Conservation (phyloP, 2,888 invertebrate genomes). For the Euproctis similis region DNA sequence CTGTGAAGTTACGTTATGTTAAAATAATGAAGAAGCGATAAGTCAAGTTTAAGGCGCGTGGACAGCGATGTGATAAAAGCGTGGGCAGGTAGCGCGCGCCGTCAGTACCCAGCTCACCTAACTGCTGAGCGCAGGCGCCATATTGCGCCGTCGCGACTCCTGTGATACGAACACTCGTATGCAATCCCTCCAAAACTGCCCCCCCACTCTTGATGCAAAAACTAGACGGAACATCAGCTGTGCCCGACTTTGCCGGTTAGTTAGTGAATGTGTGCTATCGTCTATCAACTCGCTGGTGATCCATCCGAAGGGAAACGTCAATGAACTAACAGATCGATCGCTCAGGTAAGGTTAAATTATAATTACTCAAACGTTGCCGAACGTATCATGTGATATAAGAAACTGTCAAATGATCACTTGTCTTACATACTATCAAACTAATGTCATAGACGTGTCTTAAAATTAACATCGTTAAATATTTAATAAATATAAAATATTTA, state of each 20-base stretch:
- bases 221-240: conserved; percentile 34
- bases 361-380: conserved; percentile 24
- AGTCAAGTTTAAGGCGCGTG: conserved; percentile 68
- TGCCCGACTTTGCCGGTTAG: conserved; percentile 27
- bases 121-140: conserved; percentile 51
- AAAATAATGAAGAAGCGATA: conserved; percentile 30
- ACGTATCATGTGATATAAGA: conserved; percentile 58
- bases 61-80: conserved; percentile 68
- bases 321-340: conserved; percentile 30
- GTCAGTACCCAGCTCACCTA: conserved; percentile 59
- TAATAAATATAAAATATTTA: too few relatives aligned
- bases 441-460: too few relatives aligned
- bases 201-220: conserved; percentile 29
- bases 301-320: conserved; percentile 31
- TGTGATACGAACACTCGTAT: conserved; percentile 18
- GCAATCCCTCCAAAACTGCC: conserved; percentile 40
- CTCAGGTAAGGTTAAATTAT: conserved; percentile 45
- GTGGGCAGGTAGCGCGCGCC: conserved; percentile 52
- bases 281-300: conserved; percentile 29
- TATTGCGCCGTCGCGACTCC: conserved; percentile 29
- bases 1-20: too few relatives aligned
- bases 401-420: too few relatives aligned
- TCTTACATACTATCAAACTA: too few relatives aligned
- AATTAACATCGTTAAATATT: too few relatives aligned
- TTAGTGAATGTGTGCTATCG: conserved; percentile 58